A percentile compares a stretch with the other conserved stretches of the same genome.
phyloP scores from a whole-genome alignment of 2,888 invertebrate species.

The Noctua fimbriata region DNA sequence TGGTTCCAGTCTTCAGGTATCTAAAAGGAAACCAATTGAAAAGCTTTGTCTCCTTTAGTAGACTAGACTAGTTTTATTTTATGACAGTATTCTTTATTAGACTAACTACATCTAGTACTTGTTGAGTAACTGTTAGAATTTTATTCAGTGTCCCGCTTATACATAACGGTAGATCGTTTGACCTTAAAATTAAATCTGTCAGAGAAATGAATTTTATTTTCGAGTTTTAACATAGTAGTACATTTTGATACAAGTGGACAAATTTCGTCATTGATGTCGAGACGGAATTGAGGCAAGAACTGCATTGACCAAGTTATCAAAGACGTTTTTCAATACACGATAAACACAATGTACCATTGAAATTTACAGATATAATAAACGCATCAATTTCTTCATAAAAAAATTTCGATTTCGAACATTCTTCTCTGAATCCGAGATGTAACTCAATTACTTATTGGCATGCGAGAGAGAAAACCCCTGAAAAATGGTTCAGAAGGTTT shows the following conservation, averaged over 20 bases:
- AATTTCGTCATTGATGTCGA: too few species aligned
- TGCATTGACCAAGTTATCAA: too few species aligned
- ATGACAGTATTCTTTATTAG: background rate
- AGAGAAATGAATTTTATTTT: too few species aligned
- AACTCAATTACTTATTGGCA: slow-evolving; percentile 55
- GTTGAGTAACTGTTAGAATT: background rate
- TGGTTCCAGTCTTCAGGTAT: slow-evolving; percentile 9
- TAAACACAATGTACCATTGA: background rate
- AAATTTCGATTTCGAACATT: slow-evolving; percentile 29
- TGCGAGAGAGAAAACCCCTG: background rate
- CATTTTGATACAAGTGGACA: too few species aligned
- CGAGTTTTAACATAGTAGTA: too few species aligned
- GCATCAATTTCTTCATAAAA: slow-evolving; percentile 8
- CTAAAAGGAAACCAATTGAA: slow-evolving; percentile 23
- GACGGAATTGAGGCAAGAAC: too few species aligned
- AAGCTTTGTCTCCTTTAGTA: slow-evolving; percentile 5
- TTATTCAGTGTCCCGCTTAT: background rate
- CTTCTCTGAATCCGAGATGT: slow-evolving; percentile 23
- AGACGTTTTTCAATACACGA: too few species aligned
- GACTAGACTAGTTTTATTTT: background rate
- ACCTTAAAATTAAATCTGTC: background rate
- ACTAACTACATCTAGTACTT: background rate
- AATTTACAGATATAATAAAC: slow-evolving; percentile 30
- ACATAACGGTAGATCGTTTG: too few species aligned
- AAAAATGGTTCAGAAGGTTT: slow-evolving; percentile 14